Conservation (phyloP, 2,888 invertebrate genomes). For the Ypsolopha scabrella region DNA sequence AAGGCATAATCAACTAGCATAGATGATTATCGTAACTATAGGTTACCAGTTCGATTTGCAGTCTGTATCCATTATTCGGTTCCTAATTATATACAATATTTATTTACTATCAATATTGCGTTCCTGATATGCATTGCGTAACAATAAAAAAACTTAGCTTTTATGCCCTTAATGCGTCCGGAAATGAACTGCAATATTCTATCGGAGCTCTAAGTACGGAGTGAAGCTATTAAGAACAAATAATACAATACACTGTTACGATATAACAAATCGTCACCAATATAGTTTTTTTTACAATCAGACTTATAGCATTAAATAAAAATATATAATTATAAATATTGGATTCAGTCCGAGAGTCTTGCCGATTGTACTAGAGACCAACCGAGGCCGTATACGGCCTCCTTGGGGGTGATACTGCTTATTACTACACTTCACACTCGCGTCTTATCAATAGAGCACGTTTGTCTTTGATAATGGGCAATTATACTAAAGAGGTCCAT, state of each 20-base stretch:
- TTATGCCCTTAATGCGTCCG: slow-evolving; percentile 53
- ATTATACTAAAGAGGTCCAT: slow-evolving; percentile 13
- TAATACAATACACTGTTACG: slow-evolving; percentile 45
- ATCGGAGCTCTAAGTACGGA: slow-evolving; percentile 53
- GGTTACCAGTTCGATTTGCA: slow-evolving; percentile 58
- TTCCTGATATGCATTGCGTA: slow-evolving; percentile 71
- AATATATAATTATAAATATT: slow-evolving; percentile 65
- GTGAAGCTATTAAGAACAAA: slow-evolving; percentile 59
- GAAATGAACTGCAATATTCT: slow-evolving; percentile 13
- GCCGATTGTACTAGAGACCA: slow-evolving; percentile 17
- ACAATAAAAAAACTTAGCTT: slow-evolving; percentile 69
- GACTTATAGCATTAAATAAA: slow-evolving; percentile 68
- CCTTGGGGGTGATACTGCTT: slow-evolving; percentile 16
- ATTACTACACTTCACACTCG: slow-evolving; percentile 17
- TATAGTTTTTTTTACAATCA: slow-evolving; percentile 56
- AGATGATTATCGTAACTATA: slow-evolving; percentile 49
- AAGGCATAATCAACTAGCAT: slow-evolving; percentile 66
- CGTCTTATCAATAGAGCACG: slow-evolving; percentile 15
- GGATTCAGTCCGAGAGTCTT: slow-evolving; percentile 41
- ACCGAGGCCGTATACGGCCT: slow-evolving; percentile 9
- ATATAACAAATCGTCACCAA: slow-evolving; percentile 51
- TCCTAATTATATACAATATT: slow-evolving; percentile 66
- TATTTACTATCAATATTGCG: slow-evolving; percentile 70
- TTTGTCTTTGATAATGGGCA: slow-evolving; percentile 16
- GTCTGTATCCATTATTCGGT: slow-evolving; percentile 62